These are phyloP conservation scores for Xylophagus ater DNA, from an alignment of 2,888 invertebrate species.

Conservation along the genomic window DNA sequence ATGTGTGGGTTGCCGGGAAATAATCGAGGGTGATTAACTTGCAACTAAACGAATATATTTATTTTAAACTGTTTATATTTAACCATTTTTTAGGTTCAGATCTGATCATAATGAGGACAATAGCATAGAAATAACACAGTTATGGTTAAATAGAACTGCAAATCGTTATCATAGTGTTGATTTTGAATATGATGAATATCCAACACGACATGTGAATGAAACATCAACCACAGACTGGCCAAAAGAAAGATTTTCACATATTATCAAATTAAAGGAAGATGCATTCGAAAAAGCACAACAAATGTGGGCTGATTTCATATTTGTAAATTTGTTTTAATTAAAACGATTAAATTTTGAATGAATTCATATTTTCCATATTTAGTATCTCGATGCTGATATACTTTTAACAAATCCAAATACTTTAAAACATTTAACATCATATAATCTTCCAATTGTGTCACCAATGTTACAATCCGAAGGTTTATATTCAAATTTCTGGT, in stretches of 20 bases:
- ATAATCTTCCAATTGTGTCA: constrained; percentile 56
- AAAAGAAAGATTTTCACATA: constrained; percentile 56
- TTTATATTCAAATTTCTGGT: constrained; percentile 93
- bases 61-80: neutral
- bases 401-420: constrained; percentile 59
- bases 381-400: constrained; percentile 80
- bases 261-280: constrained; percentile 68
- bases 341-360: neutral
- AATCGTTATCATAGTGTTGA: constrained; percentile 61
- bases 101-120: constrained; percentile 80
- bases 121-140: constrained; percentile 56
- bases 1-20: too few species aligned
- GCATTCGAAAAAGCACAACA: constrained; percentile 59
- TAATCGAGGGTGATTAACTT: too few species aligned
- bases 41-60: neutral
- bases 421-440: constrained; percentile 50
- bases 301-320: constrained; percentile 80
- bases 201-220: constrained; percentile 45
- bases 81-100: constrained; percentile 53
- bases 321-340: constrained; percentile 50
- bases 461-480: constrained; percentile 82
- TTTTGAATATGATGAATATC: constrained; percentile 30
- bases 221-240: constrained; percentile 64
- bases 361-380: constrained; percentile 31
- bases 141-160: constrained; percentile 55